phyloP scores from a whole-genome alignment of 2,888 invertebrate genomes.

The Halictus ligatus region DNA sequence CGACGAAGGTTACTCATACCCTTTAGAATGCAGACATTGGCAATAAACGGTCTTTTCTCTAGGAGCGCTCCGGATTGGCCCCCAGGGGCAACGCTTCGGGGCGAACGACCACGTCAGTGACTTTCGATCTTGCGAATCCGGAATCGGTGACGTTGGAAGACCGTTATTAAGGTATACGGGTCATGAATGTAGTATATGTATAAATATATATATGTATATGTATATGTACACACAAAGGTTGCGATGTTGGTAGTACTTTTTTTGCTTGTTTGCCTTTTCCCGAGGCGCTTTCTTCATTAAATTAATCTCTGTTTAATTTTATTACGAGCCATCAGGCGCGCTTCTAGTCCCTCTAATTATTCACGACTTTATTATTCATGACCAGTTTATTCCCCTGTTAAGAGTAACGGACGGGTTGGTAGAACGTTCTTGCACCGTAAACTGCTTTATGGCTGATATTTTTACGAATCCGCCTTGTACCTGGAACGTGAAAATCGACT shows the following conservation, averaged over 20 bases:
- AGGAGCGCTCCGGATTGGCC: neutral
- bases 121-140: neutral
- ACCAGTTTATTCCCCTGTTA: neutral
- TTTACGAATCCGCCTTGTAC: neutral
- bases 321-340: neutral
- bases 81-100: neutral
- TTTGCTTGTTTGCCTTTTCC: neutral
- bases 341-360: neutral
- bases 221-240: neutral
- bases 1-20: conserved; percentile 47
- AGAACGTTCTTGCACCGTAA: neutral
- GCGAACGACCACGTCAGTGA: neutral
- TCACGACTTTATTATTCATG: neutral
- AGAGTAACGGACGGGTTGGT: neutral
- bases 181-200: neutral
- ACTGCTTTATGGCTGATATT: neutral
- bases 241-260: neutral
- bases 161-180: neutral
- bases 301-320: neutral
- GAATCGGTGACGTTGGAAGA: neutral
- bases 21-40: conserved; percentile 13
- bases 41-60: neutral
- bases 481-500: neutral
- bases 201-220: no score
- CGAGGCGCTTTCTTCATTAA: neutral